These are phyloP conservation scores for Eupithecia tripunctaria DNA, from an alignment of 2,888 invertebrate genomes.

Conservation along the genomic window DNA sequence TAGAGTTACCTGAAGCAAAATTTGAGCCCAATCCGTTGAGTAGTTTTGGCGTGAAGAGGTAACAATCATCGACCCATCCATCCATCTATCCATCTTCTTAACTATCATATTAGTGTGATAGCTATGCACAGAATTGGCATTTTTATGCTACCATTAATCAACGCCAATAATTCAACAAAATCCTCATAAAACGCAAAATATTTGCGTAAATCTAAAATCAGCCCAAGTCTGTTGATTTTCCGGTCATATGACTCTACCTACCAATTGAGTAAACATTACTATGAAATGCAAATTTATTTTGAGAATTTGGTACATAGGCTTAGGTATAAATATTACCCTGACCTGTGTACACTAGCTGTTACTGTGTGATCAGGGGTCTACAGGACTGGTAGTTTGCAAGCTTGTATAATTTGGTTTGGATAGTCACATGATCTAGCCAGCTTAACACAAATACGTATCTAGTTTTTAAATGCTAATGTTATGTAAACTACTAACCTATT, in stretches of 20 bases:
- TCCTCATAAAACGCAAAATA: background rate
- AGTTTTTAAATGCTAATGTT: background rate
- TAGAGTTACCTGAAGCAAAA: too few relatives aligned
- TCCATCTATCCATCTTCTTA: too few relatives aligned
- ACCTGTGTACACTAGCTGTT: background rate
- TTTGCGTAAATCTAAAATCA: constrained; percentile 1
- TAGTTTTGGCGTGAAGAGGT: too few relatives aligned
- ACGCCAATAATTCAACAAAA: background rate
- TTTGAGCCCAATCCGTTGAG: too few relatives aligned
- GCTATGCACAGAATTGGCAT: background rate
- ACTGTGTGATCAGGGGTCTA: constrained; percentile 4
- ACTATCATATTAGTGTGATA: too few relatives aligned
- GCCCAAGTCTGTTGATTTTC: constrained; percentile 14
- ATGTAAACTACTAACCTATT: background rate
- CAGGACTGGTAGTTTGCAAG: constrained; percentile 7
- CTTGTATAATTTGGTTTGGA: background rate
- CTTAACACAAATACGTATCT: background rate
- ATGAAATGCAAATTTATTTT: constrained; percentile 23
- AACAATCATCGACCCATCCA: too few relatives aligned
- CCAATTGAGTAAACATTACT: constrained; percentile 29
- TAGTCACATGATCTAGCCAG: background rate
- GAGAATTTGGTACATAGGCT: constrained; percentile 18
- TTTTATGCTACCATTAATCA: background rate
- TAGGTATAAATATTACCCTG: constrained; percentile 1
- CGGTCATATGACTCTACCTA: constrained; percentile 29